Base-by-base conservation (phyloP, 2,113 vertebrate species). In the Pollimyrus isidori region DNA sequence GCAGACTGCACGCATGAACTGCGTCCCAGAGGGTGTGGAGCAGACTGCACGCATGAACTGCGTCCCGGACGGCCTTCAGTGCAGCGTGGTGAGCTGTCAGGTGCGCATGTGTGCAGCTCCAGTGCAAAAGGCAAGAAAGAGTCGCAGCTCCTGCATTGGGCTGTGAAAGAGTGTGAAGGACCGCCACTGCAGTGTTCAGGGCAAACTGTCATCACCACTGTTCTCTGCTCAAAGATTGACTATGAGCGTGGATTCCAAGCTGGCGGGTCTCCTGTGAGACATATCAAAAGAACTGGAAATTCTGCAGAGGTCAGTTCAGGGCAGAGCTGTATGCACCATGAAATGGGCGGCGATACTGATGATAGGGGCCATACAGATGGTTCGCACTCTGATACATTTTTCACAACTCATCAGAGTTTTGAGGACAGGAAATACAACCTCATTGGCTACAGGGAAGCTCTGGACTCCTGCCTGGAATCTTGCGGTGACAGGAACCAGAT, bases 241-340 rank as follows among this genome's bases (percentile, higher is more conserved):
- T 87, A 73, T 62, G 17, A 62, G 73, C 89, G 0, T 58, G 5
- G 35, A 21, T 83, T 56, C 83, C 46, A 15, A 48, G 56, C 42
- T 73, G 45, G 48, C 6, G 17, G 62, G 26, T 4, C 88, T 76
- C 30, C 88, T 56, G 39, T 1, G 26, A 91, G 35, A 80, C n/a
- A 90, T 17, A 39, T 5, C 2, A 26, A 82, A 56, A 88, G 91
- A 80, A 80, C 5, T 39, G 35, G 42, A 76, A 86, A 7, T 23
- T 90, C 90, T 89, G 83, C 91, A 13, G 88, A 92, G 52, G 46
- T 6, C 35, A 53, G 19, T 52, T 83, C 88, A 56, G 48, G 80
- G 15, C 35, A 7, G n/a, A 15, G 35, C 6, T 80, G 73, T 11
- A 15, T 65, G 65, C 56, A n/a, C 56, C 52, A 62, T 87, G 35